A percentile compares a stretch with the other conserved stretches of the same genome.
Evolutionary conservation across 2,888 invertebrate species (phyloP).

Genomic region (Eristalis tenax): DNA sequence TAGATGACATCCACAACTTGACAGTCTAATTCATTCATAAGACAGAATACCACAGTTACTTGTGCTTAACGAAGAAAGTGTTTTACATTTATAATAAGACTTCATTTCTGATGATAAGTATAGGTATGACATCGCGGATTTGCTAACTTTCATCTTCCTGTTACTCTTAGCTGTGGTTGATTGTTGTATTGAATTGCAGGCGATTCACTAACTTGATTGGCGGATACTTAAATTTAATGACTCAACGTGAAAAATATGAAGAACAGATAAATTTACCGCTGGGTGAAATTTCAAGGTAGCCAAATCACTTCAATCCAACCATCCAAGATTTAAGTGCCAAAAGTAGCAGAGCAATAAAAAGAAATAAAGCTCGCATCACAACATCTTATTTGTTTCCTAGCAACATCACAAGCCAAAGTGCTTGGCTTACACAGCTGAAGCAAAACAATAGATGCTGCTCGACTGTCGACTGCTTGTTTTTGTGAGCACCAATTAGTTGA

Average conservation of each 20-base stretch:
- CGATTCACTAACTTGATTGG: constrained; percentile 41
- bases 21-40: constrained; percentile 4
- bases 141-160: constrained; percentile 61
- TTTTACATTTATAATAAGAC: constrained; percentile 40
- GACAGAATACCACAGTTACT: constrained; percentile 42
- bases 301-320: neutral
- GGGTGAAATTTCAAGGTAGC: constrained; percentile 16
- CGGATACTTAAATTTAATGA: constrained; percentile 46
- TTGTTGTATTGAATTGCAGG: constrained; percentile 20
- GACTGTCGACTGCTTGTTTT: neutral
- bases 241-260: constrained; percentile 9
- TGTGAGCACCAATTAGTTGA: constrained; percentile 7
- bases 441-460: neutral
- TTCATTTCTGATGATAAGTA: too few species aligned
- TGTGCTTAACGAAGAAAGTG: constrained; percentile 46
- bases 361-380: neutral
- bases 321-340: constrained; percentile 1
- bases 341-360: neutral
- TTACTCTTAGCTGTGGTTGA: constrained; percentile 26
- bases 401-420: neutral
- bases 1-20: constrained; percentile 28
- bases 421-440: neutral
- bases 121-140: constrained; percentile 2
- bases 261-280: constrained; percentile 39
- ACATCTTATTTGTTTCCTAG: neutral